Base-by-base conservation (phyloP, 37 sponge, comb jelly and placozoan genomes). In the Agelas oroides region DNA sequence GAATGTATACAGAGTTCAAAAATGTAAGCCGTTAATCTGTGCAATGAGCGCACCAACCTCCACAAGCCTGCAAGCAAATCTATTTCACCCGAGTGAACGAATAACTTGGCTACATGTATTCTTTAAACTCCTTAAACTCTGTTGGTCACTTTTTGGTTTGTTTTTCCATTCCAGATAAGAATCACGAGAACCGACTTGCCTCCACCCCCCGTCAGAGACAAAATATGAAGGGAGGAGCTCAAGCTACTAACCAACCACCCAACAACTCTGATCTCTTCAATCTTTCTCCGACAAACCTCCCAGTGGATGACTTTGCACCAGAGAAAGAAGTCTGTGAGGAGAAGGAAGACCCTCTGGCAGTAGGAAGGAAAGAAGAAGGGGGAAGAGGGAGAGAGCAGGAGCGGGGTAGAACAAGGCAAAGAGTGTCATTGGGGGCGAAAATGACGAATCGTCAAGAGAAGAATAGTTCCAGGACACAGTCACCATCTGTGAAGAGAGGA, bases 261-360 rank as follows among this genome's bases (percentile, higher is more conserved):
- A 12, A 5, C 3, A 5, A 62, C 64, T 13, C 64, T 46, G 46
- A 30, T 35, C 70, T 35, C 34, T 6, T 21, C 70, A 20, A 66
- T 3, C 33, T 35, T 8, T 46, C 46, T 8, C 70, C 37, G 70
- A 69, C 70, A 69, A 69, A 33, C 31, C 70, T 34, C 70, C 46
- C 25, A 24, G 25, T 18, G 25, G 46, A 52, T 3, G 73, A 52
- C 27, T 27, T 24, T 37, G 52, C 21, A n/a, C 39, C 28, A 17
- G 73, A 73, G 73, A 73, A 73, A 24, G 73, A 73, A 52, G 73
- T 73, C 0, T 40, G 13, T 52, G 73, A 73, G 73, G 73, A 73
- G 73, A 73, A 73, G 73, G 46, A 46, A 8, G 3, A 46, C 46
- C 46, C 46, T 46, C 46, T 73, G 54, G 52, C 2, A 35, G 80